A percentile compares a stretch with the other conserved stretches of the same genome.
phyloP scores from a whole-genome alignment of 2,113 vertebrate species.

The Ciconia stormi region DNA sequence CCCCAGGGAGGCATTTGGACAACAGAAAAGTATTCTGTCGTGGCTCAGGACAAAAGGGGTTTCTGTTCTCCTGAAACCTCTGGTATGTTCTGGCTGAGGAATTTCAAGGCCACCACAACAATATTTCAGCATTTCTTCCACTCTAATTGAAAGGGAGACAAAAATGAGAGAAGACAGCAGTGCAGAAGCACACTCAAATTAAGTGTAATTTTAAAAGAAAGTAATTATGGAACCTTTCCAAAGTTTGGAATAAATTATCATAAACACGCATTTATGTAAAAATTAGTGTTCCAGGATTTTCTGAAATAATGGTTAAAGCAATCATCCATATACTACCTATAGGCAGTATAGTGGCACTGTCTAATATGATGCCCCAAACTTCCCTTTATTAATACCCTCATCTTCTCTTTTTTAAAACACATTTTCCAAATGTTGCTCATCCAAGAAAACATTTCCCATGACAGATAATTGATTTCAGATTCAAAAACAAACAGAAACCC shows the following conservation, averaged over 20 bases:
- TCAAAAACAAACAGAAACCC: constrained; percentile 9
- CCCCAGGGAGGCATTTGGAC: background rate
- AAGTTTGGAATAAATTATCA: background rate
- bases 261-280: background rate
- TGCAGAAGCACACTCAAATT: background rate
- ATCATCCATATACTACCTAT: background rate
- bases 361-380: background rate
- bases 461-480: constrained; percentile 29
- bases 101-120: background rate
- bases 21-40: background rate
- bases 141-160: background rate
- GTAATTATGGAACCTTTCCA: background rate
- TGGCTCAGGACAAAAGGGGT: background rate
- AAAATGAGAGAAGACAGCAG: background rate
- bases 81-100: background rate
- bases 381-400: background rate
- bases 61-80: constrained; percentile 2
- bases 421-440: background rate
- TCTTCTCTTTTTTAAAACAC: background rate
- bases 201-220: background rate
- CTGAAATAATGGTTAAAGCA: background rate
- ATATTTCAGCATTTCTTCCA: constrained; percentile 1
- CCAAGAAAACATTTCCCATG: background rate
- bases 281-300: background rate
- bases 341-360: background rate